phyloP scores from a whole-genome alignment of 2,113 vertebrate genomes.

The Arizona elegans region DNA sequence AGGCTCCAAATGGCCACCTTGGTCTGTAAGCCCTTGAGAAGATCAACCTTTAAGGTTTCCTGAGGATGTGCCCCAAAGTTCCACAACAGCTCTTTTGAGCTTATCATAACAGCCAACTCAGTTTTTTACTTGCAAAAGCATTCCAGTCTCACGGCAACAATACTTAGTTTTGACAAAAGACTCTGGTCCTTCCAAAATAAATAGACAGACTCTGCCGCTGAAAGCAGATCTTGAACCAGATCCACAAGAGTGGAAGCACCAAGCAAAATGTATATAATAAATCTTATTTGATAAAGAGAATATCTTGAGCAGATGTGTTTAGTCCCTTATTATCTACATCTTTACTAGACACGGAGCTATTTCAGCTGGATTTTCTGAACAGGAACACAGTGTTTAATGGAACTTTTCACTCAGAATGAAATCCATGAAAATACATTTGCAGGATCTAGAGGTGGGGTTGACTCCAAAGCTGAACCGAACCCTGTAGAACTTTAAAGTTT shows the following conservation, averaged over 20 bases:
- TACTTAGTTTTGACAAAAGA: slow-evolving; percentile 69
- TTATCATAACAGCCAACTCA: slow-evolving; percentile 67
- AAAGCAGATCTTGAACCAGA: fast-evolving
- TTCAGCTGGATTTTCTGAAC: background rate
- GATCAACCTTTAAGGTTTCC: slow-evolving; percentile 69
- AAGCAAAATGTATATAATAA: background rate
- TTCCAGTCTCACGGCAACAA: slow-evolving; percentile 71
- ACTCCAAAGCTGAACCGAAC: background rate
- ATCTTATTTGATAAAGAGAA: background rate
- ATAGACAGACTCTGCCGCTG: slow-evolving; percentile 31
- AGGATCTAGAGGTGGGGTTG: background rate
- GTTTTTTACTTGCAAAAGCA: slow-evolving; percentile 74
- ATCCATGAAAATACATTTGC: background rate
- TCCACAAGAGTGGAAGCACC: background rate
- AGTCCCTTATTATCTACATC: background rate
- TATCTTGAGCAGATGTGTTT: background rate
- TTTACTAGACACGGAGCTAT: background rate
- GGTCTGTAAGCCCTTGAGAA: slow-evolving; percentile 28
- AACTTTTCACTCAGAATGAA: background rate
- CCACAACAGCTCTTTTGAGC: slow-evolving; percentile 49
- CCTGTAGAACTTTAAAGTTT: background rate
- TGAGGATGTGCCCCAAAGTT: slow-evolving; percentile 65
- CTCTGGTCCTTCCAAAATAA: slow-evolving; percentile 68
- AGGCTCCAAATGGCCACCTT: background rate
- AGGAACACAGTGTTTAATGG: background rate